phyloP scores from a whole-genome alignment of 2,888 invertebrate genomes.

The Acanthosepion esculentum region DNA sequence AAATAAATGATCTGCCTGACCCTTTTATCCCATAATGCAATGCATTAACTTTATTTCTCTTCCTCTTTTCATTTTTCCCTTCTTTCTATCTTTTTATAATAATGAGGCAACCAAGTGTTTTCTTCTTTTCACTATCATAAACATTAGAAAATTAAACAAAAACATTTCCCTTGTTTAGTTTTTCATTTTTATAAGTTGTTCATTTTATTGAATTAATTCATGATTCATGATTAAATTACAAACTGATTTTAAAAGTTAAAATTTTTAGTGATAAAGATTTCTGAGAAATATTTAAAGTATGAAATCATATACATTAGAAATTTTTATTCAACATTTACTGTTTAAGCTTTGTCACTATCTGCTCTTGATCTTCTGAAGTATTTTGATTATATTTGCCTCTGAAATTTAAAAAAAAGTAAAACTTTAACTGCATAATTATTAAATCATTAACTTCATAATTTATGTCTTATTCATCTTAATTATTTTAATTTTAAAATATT shows the following conservation, averaged over 20 bases:
- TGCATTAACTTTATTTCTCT: not conserved
- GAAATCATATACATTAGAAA: not conserved
- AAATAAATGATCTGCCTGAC: not conserved
- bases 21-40: conserved; percentile 6
- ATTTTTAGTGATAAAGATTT: not conserved
- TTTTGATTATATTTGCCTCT: not conserved
- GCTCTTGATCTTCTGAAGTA: not conserved
- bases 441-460: not conserved
- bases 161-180: not conserved
- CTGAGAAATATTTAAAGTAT: not conserved
- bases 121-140: not conserved
- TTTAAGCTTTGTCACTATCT: not conserved
- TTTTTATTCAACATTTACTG: not conserved
- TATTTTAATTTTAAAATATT: not conserved
- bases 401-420: not conserved
- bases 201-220: not conserved
- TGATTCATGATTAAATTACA: not conserved
- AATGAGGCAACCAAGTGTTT: not conserved
- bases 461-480: not conserved
- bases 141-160: not conserved
- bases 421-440: not conserved
- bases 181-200: not conserved
- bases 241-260: not conserved
- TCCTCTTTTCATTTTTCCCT: not conserved
- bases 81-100: not conserved